Evolutionary conservation across 1,140 invertebrate genomes (phyloP).

Genomic region (Zaprionus inermis): DNA sequence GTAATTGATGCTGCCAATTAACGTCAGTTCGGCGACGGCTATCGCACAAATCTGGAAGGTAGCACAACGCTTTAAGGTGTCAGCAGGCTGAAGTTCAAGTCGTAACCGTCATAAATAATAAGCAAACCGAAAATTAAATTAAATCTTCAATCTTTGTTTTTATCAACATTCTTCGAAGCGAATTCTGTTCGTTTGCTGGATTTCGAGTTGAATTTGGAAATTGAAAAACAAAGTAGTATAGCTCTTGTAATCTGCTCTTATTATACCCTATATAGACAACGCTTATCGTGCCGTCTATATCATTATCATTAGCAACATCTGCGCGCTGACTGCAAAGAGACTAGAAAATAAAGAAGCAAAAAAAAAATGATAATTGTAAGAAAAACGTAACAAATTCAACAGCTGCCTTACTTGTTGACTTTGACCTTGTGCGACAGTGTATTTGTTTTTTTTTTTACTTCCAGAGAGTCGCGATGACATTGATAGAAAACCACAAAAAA

Average conservation of each 20-base stretch:
- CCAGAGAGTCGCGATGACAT: slow-evolving; percentile 46
- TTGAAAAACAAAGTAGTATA: neutral
- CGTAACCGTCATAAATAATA: slow-evolving; percentile 56
- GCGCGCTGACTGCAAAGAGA: slow-evolving; percentile 32
- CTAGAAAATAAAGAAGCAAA: slow-evolving; percentile 5
- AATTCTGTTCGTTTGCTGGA: slow-evolving; percentile 56
- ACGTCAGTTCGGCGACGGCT: slow-evolving; percentile 20
- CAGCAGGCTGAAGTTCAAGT: slow-evolving; percentile 77
- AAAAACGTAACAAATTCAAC: slow-evolving; percentile 24
- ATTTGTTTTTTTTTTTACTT: slow-evolving; percentile 5
- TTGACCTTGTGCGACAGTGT: slow-evolving; percentile 65
- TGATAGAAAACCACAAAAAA: slow-evolving; percentile 64
- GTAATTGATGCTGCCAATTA: slow-evolving; percentile 73
- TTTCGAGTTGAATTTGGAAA: neutral
- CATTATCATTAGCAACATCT: slow-evolving; percentile 51
- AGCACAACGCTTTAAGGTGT: slow-evolving; percentile 56
- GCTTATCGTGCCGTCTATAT: neutral
- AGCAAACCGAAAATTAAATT: slow-evolving; percentile 44
- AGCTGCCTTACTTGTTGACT: slow-evolving; percentile 46
- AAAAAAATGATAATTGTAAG: slow-evolving; percentile 20
- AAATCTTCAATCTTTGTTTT: slow-evolving; percentile 25
- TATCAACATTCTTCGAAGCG: slow-evolving; percentile 52
- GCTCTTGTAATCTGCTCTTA: neutral
- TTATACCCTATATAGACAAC: neutral
- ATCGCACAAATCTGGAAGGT: slow-evolving; percentile 40